Evolutionary conservation across 2,888 invertebrate species (phyloP).

Genomic region (Diadegma fenestrale): DNA sequence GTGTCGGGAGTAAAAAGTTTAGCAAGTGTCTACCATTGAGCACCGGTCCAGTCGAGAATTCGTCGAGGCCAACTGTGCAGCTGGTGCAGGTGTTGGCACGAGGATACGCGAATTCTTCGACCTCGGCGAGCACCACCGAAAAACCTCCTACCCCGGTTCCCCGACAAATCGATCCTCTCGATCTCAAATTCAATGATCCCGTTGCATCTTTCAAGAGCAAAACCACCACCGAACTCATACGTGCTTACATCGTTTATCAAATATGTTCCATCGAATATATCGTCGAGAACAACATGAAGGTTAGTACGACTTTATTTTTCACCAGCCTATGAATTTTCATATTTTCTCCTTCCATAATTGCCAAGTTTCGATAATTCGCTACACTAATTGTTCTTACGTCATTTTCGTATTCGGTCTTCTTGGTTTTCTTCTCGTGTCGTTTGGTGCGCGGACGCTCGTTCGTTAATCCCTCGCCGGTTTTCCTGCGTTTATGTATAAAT

Average conservation of each 20-base stretch:
- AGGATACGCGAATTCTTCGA: slow-evolving; percentile 69
- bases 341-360: neutral
- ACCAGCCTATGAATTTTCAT: neutral
- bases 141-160: slow-evolving; percentile 63
- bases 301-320: slow-evolving; percentile 85
- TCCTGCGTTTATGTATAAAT: slow-evolving; percentile 3
- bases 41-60: slow-evolving; percentile 73
- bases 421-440: neutral
- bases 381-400: neutral
- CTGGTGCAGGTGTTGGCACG: slow-evolving; percentile 78
- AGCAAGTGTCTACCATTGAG: slow-evolving; percentile 76
- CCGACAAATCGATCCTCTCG: slow-evolving; percentile 89
- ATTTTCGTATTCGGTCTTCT: neutral
- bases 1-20: slow-evolving; percentile 80
- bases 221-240: slow-evolving; percentile 95
- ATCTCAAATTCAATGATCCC: slow-evolving; percentile 94
- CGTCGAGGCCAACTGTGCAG: slow-evolving; percentile 73
- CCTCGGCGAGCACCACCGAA: slow-evolving; percentile 25
- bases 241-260: slow-evolving; percentile 96
- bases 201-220: slow-evolving; percentile 98
- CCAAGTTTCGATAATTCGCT: neutral
- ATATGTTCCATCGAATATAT: slow-evolving; percentile 94
- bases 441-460: neutral
- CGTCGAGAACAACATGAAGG: slow-evolving; percentile 97
- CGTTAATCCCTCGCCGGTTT: neutral